Evolutionary conservation across 1,140 invertebrate genomes (phyloP).

Genomic region (Bombus picipes): DNA sequence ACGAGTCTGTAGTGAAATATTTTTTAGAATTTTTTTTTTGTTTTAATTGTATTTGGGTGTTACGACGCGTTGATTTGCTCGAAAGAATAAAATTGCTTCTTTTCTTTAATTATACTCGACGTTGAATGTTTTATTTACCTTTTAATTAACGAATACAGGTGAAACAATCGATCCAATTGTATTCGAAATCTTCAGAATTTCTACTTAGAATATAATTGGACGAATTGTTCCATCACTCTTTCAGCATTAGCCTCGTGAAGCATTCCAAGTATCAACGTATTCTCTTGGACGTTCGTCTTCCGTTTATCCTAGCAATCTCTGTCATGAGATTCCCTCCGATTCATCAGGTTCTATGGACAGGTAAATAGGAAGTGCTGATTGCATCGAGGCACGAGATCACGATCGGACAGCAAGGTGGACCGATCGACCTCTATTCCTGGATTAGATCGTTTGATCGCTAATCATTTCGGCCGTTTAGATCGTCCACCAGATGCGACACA

Average conservation of each 20-base stretch:
- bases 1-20: too few relatives aligned
- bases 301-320: slow-evolving; percentile 12
- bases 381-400: slow-evolving; percentile 1
- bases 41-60: too few relatives aligned
- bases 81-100: too few relatives aligned
- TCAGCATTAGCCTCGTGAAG: neutral
- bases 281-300: neutral
- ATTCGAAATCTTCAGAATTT: too few relatives aligned
- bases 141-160: too few relatives aligned
- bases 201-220: too few relatives aligned
- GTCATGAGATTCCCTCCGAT: slow-evolving; percentile 1
- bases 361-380: slow-evolving; percentile 40
- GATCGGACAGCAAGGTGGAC: neutral
- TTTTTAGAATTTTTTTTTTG: too few relatives aligned
- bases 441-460: slow-evolving; percentile 17
- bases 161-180: too few relatives aligned
- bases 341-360: slow-evolving; percentile 11
- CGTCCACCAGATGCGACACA: neutral
- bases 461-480: slow-evolving; percentile 11
- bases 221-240: neutral
- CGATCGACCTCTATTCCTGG: neutral
- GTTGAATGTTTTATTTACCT: too few relatives aligned
- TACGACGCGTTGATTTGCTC: too few relatives aligned
- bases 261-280: neutral
- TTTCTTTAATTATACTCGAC: too few relatives aligned